Conservation (phyloP, 2,113 vertebrate species). For the Procavia capensis region DNA sequence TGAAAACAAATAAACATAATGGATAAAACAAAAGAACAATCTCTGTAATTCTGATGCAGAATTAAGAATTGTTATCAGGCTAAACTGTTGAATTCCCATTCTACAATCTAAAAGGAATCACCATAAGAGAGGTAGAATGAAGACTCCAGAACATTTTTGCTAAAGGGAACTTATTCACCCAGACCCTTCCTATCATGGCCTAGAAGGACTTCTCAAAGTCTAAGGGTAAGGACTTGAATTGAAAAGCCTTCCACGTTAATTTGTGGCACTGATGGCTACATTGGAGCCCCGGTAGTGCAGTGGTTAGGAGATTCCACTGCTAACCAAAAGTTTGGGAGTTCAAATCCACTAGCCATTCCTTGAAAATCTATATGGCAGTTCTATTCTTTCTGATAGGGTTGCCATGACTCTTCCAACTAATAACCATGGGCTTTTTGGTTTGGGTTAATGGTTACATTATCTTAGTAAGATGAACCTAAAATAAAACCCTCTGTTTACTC, state of each 20-base stretch:
- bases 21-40: background rate
- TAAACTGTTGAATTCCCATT: background rate
- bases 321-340: too few relatives aligned
- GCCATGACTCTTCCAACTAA: too few relatives aligned
- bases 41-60: background rate
- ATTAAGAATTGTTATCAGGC: background rate
- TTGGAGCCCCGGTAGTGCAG: too few relatives aligned
- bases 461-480: background rate
- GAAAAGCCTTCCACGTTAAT: background rate
- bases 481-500: background rate
- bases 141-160: background rate
- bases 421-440: too few relatives aligned
- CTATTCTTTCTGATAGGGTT: too few relatives aligned
- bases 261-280: background rate
- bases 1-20: background rate
- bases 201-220: background rate
- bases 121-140: background rate
- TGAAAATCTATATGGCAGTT: too few relatives aligned
- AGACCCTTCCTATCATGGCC: background rate
- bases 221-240: background rate
- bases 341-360: too few relatives aligned
- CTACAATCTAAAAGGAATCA: background rate
- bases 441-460: background rate
- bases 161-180: background rate
- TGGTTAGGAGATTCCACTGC: too few relatives aligned